A percentile compares a stretch with the other conserved stretches of the same genome.
Evolutionary conservation across 2,113 vertebrate species (phyloP).

Genomic region (Numida meleagris): DNA sequence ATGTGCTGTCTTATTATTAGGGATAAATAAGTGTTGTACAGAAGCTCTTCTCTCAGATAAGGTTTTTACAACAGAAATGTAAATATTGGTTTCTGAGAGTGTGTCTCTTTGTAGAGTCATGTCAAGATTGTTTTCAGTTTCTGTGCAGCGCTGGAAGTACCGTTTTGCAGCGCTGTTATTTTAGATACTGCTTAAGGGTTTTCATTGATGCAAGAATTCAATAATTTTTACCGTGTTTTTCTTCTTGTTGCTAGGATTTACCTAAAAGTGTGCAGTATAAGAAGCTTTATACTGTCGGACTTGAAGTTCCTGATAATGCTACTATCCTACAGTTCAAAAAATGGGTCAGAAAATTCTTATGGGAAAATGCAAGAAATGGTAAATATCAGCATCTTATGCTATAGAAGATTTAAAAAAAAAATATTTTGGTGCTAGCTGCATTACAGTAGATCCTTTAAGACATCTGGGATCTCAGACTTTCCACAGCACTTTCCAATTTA

Average conservation of each 20-base stretch:
- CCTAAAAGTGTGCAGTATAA: slow-evolving; percentile 78
- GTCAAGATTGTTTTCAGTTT: background rate
- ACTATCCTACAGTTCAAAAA: slow-evolving; percentile 81
- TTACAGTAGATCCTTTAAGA: background rate
- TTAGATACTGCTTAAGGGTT: background rate
- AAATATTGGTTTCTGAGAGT: background rate
- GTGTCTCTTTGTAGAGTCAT: background rate
- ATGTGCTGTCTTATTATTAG: background rate
- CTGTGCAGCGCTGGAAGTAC: background rate
- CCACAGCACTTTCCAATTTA: background rate
- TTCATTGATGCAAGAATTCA: background rate
- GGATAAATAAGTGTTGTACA: background rate
- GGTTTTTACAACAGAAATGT: background rate
- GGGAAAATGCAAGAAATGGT: slow-evolving; percentile 78
- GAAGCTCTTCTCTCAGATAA: background rate
- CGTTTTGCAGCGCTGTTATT: background rate
- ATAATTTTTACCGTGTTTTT: background rate
- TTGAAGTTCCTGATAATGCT: slow-evolving; percentile 78
- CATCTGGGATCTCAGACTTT: background rate
- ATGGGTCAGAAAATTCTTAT: slow-evolving; percentile 77
- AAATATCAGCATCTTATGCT: slow-evolving; percentile 41
- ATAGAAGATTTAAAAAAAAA: background rate
- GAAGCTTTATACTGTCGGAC: slow-evolving; percentile 77
- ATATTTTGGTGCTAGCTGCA: background rate
- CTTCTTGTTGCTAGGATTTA: slow-evolving; percentile 70